A percentile compares a stretch with the other conserved stretches of the same genome.
These are phyloP conservation scores for Caenorhabditis uteleia DNA, from an alignment of 2,888 invertebrate species.

Conservation along the genomic window DNA sequence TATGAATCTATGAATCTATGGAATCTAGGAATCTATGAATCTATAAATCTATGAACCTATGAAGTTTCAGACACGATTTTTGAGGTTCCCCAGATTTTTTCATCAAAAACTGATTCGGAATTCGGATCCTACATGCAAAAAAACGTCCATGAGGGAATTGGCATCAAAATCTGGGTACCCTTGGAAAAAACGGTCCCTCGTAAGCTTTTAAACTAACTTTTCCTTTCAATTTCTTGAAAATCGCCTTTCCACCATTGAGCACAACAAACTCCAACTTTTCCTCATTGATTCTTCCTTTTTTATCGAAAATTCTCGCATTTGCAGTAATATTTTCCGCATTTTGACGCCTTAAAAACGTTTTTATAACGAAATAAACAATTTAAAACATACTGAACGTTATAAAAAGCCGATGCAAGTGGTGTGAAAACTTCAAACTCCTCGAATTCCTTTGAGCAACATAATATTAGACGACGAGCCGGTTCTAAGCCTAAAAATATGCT, in stretches of 20 bases:
- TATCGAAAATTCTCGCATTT: slow-evolving; percentile 6
- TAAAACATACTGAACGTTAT: not conserved
- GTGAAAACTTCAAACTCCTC: not conserved
- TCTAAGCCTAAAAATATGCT: slow-evolving; percentile 1
- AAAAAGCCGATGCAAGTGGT: not conserved
- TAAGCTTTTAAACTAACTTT: too few species aligned
- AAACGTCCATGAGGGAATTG: too few species aligned
- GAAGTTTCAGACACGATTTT: too few species aligned
- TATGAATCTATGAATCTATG: too few species aligned
- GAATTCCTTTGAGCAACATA: not conserved
- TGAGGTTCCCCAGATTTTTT: too few species aligned
- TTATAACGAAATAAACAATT: not conserved
- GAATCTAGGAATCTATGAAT: too few species aligned
- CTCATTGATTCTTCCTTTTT: slow-evolving; percentile 14
- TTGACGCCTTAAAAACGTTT: not conserved
- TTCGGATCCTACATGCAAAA: too few species aligned
- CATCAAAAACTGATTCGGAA: too few species aligned
- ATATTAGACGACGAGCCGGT: slow-evolving; percentile 4
- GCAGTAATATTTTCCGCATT: not conserved
- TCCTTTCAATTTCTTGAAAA: not conserved
- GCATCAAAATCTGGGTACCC: too few species aligned
- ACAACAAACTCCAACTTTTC: not conserved
- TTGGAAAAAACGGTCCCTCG: too few species aligned
- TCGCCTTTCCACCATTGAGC: not conserved
- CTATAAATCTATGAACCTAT: too few species aligned